Conservation (phyloP, 2,113 vertebrate genomes). For the Hippocampus abdominalis region DNA sequence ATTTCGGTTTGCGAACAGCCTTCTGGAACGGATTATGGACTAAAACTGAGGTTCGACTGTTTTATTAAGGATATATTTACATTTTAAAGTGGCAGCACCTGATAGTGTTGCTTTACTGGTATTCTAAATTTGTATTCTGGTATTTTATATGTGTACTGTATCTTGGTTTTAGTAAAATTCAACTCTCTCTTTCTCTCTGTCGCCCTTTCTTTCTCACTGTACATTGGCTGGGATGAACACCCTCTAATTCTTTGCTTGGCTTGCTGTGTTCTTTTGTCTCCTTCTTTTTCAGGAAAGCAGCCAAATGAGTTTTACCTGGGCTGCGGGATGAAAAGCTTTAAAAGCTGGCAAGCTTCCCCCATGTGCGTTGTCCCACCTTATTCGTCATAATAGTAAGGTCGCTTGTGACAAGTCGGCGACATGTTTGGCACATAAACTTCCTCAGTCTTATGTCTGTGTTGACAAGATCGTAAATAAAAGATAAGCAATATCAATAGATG, state of each 20-base stretch:
- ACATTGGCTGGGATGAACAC: neutral
- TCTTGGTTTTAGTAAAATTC: no score
- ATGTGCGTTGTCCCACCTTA: neutral
- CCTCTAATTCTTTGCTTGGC: neutral
- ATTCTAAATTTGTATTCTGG: no score
- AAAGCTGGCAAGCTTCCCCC: conserved; percentile 5
- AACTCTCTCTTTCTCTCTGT: no score
- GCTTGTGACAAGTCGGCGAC: neutral
- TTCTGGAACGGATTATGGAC: no score
- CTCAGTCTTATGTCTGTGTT: neutral
- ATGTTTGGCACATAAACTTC: neutral
- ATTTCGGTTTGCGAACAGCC: no score
- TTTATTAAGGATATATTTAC: no score
- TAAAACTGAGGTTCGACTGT: no score
- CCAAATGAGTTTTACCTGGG: neutral
- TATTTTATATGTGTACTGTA: no score
- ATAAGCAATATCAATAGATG: neutral
- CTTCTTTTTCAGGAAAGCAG: neutral
- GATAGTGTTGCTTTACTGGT: no score
- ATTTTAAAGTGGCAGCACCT: no score
- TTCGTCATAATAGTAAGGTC: neutral
- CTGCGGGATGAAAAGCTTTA: neutral
- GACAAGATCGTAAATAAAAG: conserved; percentile 5
- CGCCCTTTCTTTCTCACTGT: neutral
- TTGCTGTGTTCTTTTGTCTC: neutral